Conservation (phyloP, 2,797 vertebrate genomes). For the Geotrypetes seraphini region DNA sequence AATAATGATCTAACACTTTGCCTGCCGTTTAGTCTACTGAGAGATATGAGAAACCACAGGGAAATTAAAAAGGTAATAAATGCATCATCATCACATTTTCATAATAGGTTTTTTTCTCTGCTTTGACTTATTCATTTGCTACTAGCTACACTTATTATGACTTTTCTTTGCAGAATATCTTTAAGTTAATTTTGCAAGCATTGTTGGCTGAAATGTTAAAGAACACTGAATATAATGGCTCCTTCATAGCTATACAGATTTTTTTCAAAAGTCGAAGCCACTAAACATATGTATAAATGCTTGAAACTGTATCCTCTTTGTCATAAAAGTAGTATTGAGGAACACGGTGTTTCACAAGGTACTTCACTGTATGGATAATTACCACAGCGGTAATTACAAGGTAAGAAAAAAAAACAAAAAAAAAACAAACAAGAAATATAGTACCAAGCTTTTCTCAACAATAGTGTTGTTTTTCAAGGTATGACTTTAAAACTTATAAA, state of each 20-base stretch:
- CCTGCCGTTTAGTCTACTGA: not conserved
- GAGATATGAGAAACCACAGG: conserved; percentile 18
- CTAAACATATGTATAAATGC: too few species aligned
- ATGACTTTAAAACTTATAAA: too few species aligned
- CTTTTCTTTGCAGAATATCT: too few species aligned
- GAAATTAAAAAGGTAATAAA: conserved; percentile 28
- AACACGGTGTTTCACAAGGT: too few species aligned
- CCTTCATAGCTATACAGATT: conserved; percentile 3
- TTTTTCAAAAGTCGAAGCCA: not conserved
- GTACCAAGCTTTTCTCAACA: too few species aligned
- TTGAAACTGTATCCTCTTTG: too few species aligned
- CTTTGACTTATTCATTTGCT: conserved; percentile 7
- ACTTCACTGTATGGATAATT: too few species aligned
- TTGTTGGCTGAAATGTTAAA: conserved; percentile 16
- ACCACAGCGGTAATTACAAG: too few species aligned
- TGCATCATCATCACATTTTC: conserved; percentile 26
- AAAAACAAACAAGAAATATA: too few species aligned
- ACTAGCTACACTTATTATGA: conserved; percentile 19
- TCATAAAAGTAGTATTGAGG: too few species aligned
- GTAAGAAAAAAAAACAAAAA: too few species aligned
- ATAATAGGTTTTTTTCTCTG: conserved; percentile 23
- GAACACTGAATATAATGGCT: conserved; percentile 5
- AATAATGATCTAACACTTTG: conserved; percentile 1
- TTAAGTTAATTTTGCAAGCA: not conserved
- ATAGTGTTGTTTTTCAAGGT: too few species aligned